Conservation (phyloP, 2,888 invertebrate species). For the Drosophila prolongata region DNA sequence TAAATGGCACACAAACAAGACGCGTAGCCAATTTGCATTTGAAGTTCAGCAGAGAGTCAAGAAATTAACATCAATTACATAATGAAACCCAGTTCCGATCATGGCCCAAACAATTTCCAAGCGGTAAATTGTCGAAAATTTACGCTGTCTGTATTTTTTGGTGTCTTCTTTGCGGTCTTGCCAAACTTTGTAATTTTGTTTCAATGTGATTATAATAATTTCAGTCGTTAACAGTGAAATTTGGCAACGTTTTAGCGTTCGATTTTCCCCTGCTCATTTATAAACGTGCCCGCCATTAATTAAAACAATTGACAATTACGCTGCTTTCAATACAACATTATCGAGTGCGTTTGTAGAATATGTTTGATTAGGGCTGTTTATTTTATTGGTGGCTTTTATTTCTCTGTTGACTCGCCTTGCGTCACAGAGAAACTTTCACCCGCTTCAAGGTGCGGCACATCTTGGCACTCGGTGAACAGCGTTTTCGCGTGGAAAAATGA, state of each 20-base stretch:
- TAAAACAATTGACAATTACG: constrained; percentile 38
- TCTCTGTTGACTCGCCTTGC: constrained; percentile 10
- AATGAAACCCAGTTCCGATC: constrained; percentile 56
- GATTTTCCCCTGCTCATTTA: constrained; percentile 39
- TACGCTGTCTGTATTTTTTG: constrained; percentile 57
- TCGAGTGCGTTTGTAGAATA: constrained; percentile 40
- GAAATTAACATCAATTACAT: constrained; percentile 71
- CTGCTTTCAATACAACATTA: constrained; percentile 16
- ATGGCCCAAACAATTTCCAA: constrained; percentile 32
- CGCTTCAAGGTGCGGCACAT: constrained; percentile 39
- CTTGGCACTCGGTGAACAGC: constrained; percentile 31
- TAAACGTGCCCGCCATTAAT: constrained; percentile 52
- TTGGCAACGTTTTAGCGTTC: constrained; percentile 21
- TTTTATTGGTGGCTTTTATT: not conserved
- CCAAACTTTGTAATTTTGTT: constrained; percentile 33
- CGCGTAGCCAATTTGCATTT: constrained; percentile 44
- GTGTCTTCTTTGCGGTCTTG: constrained; percentile 14
- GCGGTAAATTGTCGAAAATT: constrained; percentile 40
- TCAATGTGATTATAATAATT: constrained; percentile 37
- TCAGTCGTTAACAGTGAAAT: constrained; percentile 34
- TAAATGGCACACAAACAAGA: constrained; percentile 23
- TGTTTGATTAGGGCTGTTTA: constrained; percentile 16
- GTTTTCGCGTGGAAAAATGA: constrained; percentile 30
- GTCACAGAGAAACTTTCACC: constrained; percentile 41
- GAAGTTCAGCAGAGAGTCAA: constrained; percentile 36